These are phyloP conservation scores for Atta colombica DNA, from an alignment of 1,140 invertebrate genomes.

Conservation along the genomic window DNA sequence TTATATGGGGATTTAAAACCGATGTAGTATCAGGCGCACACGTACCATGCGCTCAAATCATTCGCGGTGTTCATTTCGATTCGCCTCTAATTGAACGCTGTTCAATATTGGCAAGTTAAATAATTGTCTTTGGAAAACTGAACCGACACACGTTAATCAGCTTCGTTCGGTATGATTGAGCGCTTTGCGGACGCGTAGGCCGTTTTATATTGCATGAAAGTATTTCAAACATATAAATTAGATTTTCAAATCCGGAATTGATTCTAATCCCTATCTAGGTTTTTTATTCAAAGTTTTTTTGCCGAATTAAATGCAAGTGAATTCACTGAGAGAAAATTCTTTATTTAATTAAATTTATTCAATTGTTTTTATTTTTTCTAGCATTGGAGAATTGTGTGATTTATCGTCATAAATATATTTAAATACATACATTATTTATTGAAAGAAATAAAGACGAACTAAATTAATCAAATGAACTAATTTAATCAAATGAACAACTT, in stretches of 20 bases:
- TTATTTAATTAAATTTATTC: too few species aligned
- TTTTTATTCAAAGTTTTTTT: background rate
- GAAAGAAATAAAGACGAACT: too few species aligned
- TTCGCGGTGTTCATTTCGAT: constrained; percentile 74
- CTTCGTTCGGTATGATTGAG: constrained; percentile 46
- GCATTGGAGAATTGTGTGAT: too few species aligned
- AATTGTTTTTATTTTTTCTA: too few species aligned
- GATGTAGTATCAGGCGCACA: constrained; percentile 65
- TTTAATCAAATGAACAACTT: too few species aligned
- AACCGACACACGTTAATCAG: constrained; percentile 71
- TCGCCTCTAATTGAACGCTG: constrained; percentile 73
- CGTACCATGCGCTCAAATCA: constrained; percentile 46
- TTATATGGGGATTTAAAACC: constrained; percentile 67
- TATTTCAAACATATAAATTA: background rate
- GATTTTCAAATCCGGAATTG: background rate
- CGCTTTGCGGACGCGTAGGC: background rate
- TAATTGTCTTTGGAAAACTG: constrained; percentile 77
- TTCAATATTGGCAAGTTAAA: constrained; percentile 76
- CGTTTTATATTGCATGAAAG: constrained; percentile 25
- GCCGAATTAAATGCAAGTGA: background rate
- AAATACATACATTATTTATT: too few species aligned
- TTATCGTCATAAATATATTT: too few species aligned
- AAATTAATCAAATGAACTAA: too few species aligned
- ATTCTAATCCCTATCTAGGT: background rate
- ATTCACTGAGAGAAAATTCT: too few species aligned